Evolutionary conservation across 2,797 vertebrate species (phyloP).

Genomic region (Bradypodion ventrale): DNA sequence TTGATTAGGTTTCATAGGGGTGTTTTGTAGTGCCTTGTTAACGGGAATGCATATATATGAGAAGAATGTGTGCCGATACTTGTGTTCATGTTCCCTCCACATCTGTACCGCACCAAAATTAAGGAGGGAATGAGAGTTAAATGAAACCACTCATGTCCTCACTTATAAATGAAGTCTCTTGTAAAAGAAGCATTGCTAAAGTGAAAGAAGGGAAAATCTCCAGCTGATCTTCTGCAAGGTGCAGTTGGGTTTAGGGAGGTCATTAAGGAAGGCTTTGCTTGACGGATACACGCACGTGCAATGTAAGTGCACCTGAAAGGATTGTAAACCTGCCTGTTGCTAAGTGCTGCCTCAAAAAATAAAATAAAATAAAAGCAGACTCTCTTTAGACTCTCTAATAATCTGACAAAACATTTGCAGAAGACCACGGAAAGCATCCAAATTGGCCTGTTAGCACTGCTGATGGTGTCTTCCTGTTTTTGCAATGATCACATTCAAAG

Average conservation of each 20-base stretch:
- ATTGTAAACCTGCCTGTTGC: constrained; percentile 36
- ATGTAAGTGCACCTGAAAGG: constrained; percentile 11
- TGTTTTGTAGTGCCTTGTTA: not conserved
- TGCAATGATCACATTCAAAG: not conserved
- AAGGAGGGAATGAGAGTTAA: not conserved
- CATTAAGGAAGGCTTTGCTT: constrained; percentile 11
- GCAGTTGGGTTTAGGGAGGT: constrained; percentile 3
- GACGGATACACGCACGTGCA: not conserved
- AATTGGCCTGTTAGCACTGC: constrained; percentile 14
- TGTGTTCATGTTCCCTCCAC: not conserved
- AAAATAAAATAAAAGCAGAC: not conserved
- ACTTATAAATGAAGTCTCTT: not conserved
- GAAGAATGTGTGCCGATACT: not conserved
- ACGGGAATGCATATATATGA: no score
- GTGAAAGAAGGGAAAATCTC: constrained; percentile 11
- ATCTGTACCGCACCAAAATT: not conserved
- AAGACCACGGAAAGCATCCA: not conserved
- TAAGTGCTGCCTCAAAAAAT: constrained; percentile 17
- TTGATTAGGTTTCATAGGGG: no score
- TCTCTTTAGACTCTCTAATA: not conserved
- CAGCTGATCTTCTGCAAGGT: not conserved
- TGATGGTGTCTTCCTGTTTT: not conserved
- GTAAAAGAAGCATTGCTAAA: not conserved
- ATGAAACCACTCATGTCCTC: constrained; percentile 32
- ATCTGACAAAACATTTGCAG: not conserved